These are phyloP conservation scores for Hypomesus transpacificus DNA, from an alignment of 2,113 vertebrate species.

Conservation along the genomic window DNA sequence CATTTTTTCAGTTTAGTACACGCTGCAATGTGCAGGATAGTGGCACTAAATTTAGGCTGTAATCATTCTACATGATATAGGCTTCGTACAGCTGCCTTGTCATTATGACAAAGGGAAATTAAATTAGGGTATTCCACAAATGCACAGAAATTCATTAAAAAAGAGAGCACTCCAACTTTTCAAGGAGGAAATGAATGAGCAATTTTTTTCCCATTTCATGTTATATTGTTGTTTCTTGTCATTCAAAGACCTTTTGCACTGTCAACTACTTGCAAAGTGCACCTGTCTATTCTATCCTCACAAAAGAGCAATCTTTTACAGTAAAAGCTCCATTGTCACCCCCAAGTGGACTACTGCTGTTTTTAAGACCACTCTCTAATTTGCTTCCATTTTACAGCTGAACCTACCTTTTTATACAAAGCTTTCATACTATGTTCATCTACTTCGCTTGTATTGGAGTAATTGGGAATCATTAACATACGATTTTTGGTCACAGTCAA, in stretches of 20 bases:
- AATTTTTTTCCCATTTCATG: conserved; percentile 30
- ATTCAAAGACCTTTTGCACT: conserved; percentile 28
- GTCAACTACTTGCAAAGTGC: conserved; percentile 31
- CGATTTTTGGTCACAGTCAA: background rate
- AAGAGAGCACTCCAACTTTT: conserved; percentile 22
- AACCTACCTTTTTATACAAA: conserved; percentile 24
- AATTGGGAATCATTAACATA: background rate
- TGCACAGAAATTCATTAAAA: conserved; percentile 20
- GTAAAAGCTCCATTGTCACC: conserved; percentile 19
- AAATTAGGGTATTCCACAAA: too few species aligned
- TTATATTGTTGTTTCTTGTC: conserved; percentile 27
- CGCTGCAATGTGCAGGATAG: too few species aligned
- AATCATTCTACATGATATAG: too few species aligned
- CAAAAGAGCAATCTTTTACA: conserved; percentile 41
- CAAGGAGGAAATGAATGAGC: background rate
- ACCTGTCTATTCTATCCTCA: conserved; percentile 39
- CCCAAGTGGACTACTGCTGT: conserved; percentile 26
- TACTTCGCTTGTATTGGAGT: background rate
- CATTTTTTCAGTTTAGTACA: too few species aligned
- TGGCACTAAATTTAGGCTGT: too few species aligned
- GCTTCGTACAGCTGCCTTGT: too few species aligned
- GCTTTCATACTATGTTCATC: background rate
- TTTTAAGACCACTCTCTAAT: conserved; percentile 34
- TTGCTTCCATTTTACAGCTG: conserved; percentile 46
- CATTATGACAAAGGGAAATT: too few species aligned